Base-by-base conservation (phyloP, 2,888 invertebrate species). In the Cheilosia grossa region DNA sequence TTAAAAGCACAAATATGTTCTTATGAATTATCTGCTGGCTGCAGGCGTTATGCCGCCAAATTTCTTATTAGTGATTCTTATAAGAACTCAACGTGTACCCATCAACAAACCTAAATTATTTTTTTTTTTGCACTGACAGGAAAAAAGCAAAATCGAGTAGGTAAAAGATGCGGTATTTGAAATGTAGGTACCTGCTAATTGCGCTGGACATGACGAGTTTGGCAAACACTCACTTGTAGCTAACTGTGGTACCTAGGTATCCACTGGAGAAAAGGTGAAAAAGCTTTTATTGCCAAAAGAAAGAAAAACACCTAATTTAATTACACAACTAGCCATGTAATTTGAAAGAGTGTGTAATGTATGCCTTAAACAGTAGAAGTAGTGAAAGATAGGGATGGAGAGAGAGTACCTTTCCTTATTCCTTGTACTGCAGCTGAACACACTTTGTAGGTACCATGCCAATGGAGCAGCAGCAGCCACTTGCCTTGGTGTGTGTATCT, bases 181-280 rank as follows among this genome's bases (percentile, higher is more conserved):
- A 80, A 66, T 74, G 64, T 79, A 74, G 79, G 82, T 83, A 83
- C 83, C 83, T 83, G 83, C 80, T 75, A 83, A 80, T 80, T 83
- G 83, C 70, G 83, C 74, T 83, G 83, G 80, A 83, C 83, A 83
- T 75, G 80, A 83, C 83, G 73, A 82, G 67, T 79, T 67, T 79
- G 49, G 56, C 51, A 82, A 82, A 66, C 51, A 64, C 21, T 24
- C 53, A 64, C 24, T 64, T 33, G 66, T 66, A 70, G 49, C 37
- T 17, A 49, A 44, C 19, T 9, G 21, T 47, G 21, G 21, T 59
- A 54, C 19, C n/a, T n/a, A n/a, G n/a, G n/a, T n/a, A n/a, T n/a
- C n/a, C n/a, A n/a, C 19, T 15, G 56, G 44, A 61, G 47, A 30
- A 59, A 49, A 70, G 54, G 44, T 54, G 69, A 73, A 64, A 78